These are phyloP conservation scores for Amblyteles armatorius DNA, from an alignment of 2,888 invertebrate species.

Conservation along the genomic window DNA sequence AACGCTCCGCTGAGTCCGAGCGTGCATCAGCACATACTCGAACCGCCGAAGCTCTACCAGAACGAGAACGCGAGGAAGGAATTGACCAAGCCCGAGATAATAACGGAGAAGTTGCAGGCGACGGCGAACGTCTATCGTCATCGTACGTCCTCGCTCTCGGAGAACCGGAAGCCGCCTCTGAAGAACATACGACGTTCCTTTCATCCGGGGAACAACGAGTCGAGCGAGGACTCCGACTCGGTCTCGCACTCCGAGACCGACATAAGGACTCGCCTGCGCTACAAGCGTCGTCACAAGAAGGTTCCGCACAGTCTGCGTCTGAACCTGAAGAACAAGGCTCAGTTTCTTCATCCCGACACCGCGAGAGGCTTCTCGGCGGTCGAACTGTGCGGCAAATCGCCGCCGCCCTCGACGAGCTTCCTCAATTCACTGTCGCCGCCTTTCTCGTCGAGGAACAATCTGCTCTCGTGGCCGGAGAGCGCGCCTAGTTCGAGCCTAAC, in stretches of 20 bases:
- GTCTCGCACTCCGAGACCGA: constrained; percentile 87
- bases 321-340: constrained; percentile 83
- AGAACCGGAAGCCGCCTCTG: constrained; percentile 77
- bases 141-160: constrained; percentile 81
- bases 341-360: constrained; percentile 80
- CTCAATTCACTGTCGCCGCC: constrained; percentile 87
- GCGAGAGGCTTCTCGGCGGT: constrained; percentile 78
- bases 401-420: constrained; percentile 86
- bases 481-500: constrained; percentile 83
- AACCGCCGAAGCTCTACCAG: constrained; percentile 81
- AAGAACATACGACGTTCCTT: constrained; percentile 80
- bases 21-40: constrained; percentile 79
- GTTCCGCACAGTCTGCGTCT: constrained; percentile 83
- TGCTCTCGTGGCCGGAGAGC: constrained; percentile 83
- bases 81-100: constrained; percentile 70
- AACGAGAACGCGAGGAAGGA: constrained; percentile 76
- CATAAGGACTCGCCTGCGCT: constrained; percentile 83
- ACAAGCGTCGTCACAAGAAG: constrained; percentile 80
- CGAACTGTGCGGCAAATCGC: constrained; percentile 84
- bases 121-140: constrained; percentile 76
- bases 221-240: constrained; percentile 83
- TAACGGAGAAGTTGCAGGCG: constrained; percentile 73
- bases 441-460: constrained; percentile 80
- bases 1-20: constrained; percentile 72
- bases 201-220: constrained; percentile 80